Evolutionary conservation across 2,113 vertebrate genomes (phyloP).

Genomic region (Acrocephalus arundinaceus): DNA sequence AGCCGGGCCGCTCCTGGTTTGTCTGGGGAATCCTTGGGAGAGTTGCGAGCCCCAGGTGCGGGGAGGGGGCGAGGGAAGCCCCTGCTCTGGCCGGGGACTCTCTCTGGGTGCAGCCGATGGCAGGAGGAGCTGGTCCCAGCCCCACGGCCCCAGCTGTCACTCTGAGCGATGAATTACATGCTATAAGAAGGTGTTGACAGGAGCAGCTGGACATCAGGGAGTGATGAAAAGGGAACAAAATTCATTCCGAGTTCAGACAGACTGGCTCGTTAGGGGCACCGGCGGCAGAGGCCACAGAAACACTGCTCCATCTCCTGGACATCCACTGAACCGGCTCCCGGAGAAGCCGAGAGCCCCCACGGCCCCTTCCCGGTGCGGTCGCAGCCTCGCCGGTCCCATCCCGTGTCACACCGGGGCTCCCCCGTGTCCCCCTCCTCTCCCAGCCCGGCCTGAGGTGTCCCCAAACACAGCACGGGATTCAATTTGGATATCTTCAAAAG

Average conservation of each 20-base stretch:
- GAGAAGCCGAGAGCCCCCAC: background rate
- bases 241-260: constrained; percentile 86
- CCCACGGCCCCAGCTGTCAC: constrained; percentile 90
- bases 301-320: constrained; percentile 75
- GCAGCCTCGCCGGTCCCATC: background rate
- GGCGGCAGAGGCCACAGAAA: constrained; percentile 54
- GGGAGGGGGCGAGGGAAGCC: constrained; percentile 29
- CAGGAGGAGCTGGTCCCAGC: constrained; percentile 88
- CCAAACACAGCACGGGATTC: background rate
- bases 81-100: constrained; percentile 49
- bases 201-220: constrained; percentile 94
- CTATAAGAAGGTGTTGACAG: constrained; percentile 97
- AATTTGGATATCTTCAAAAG: background rate
- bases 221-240: constrained; percentile 92
- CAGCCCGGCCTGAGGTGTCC: background rate
- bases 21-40: constrained; percentile 31
- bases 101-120: constrained; percentile 81
- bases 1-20: background rate
- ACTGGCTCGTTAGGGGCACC: constrained; percentile 76
- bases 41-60: constrained; percentile 57
- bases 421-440: background rate
- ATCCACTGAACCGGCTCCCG: constrained; percentile 4
- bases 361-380: background rate
- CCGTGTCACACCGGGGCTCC: background rate
- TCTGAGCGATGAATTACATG: constrained; percentile 91